These are phyloP conservation scores for Colius striatus DNA, from an alignment of 2,113 vertebrate genomes.

Conservation along the genomic window DNA sequence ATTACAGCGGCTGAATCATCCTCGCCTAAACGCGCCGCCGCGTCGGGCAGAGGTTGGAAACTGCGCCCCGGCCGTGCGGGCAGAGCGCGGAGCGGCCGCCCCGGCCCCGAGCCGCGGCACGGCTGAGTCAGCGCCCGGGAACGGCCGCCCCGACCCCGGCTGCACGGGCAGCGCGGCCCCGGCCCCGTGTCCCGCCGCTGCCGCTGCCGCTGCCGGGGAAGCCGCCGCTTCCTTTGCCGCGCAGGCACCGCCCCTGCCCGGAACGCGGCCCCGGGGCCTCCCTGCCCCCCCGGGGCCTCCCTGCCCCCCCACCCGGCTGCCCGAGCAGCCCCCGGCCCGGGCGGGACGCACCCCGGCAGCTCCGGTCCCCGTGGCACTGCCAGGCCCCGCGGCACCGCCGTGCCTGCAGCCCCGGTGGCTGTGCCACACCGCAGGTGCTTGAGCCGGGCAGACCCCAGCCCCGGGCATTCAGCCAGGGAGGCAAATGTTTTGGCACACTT, in stretches of 20 bases:
- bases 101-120: not conserved
- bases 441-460: not conserved
- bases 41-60: no score
- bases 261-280: fast-evolving
- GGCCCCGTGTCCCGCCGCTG: not conserved
- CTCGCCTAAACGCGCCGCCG: not conserved
- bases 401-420: fast-evolving
- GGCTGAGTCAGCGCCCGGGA: not conserved
- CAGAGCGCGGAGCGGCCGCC: no score
- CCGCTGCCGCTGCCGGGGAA: not conserved
- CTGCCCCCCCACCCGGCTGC: fast-evolving
- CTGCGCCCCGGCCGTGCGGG: not conserved
- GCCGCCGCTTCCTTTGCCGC: not conserved
- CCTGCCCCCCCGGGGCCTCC: no score
- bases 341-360: no score
- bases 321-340: fast-evolving
- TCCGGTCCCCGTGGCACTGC: fast-evolving
- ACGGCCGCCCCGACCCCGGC: not conserved
- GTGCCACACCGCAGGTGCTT: not conserved
- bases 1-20: constrained; percentile 60
- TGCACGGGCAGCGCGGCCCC: not conserved
- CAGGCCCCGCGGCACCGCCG: not conserved
- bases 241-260: fast-evolving
- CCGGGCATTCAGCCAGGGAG: not conserved
- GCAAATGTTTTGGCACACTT: fast-evolving